Base-by-base conservation (phyloP, 2,797 vertebrate species). In the Chloroceryle amazona region DNA sequence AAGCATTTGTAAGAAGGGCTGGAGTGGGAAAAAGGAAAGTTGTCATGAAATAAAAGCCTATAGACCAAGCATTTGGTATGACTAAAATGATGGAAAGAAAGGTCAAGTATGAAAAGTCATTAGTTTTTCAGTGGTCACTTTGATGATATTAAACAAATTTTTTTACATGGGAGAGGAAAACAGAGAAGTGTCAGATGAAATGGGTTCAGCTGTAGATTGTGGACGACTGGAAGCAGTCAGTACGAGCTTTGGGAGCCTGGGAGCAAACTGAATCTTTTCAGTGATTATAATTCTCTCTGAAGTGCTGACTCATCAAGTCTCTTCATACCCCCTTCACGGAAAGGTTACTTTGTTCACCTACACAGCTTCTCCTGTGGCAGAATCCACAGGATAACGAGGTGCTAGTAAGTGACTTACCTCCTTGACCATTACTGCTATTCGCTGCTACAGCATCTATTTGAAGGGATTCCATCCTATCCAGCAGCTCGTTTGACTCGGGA, bases 381-480 rank as follows among this genome's bases (percentile, higher is more conserved):
- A 86, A 71, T 60, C 70, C 7, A 42, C 5, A 61, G 22, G 42
- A 42, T 35, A 44, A 68, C 11, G 15, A 80, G 18, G 11, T 47
- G 21, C 42, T 74, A 41, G 29, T 20, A 28, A 83, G 54, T 41
- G 58, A 81, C 73, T 97, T 97, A 99, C 99, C 99, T 97, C 96
- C 61, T 75, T 95, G 96, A 82, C 96, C 89, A 46, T 81, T 97
- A 90, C 96, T 98, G 67, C 63, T 49, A 63, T 96, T 65, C 39
- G 92, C 54, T 86, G 97, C 73, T 26, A 91, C 68, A 86, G 98
- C 98, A 87, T 98, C 98, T 55, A 98, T 10, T 39, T 98, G 98
- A 73, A 99, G 97, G 60, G 98, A 99, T 63, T 98, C 97, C 97
- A 99, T 98, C 82, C 98, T 98, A 78, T 98, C 97, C 72, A 99